Evolutionary conservation across 2,113 vertebrate genomes (phyloP), one percentile per base, ranked within the genome.

Genomic region (Falcunculus frontatus): DNA sequence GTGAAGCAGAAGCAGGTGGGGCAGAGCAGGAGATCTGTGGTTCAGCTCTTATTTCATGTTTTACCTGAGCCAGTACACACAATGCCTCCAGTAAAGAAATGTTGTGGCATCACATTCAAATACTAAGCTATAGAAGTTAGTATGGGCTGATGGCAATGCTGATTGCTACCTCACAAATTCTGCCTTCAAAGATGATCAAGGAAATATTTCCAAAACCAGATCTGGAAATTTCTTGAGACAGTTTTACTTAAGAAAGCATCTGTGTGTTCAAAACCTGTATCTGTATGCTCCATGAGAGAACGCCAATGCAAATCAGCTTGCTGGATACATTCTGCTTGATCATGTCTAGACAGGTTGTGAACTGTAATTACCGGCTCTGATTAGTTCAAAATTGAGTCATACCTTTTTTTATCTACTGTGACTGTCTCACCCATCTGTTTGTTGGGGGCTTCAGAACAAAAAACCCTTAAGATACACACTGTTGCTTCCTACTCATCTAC

Each of bases 361-460:
- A 93, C 91, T 87, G 85, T n/a, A 97, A 96, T 96, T 95, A 89
- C 78, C 83, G 68, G 32, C 76, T 87, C 84, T 94, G 90, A 97
- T 96, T 93, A 95, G 85, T 32, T 84, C 84, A 93, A 94, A 77
- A 90, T 35, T 88, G 75, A 95, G 59, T 88, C 90, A 89, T 77
- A 86, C 33, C 55, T 92, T 90, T 89, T 93, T 87, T 88, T 56
- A 72, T 52, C 37, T 72, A 23, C 62, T 72, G 35, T 59, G 57
- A 56, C 62, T 78, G 42, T 84, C 63, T 93, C 81, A 74, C 8
- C n/a, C 87, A 96, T 55, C 50, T 95, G 82, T 56, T 86, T 94
- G 37, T 83, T 80, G 39, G 35, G 44, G 41, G 39, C 11, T 88
- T 65, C 30, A 77, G 33, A 83, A 62, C 46, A 41, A 65, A 78